Base-by-base conservation (phyloP, 2,113 vertebrate species). In the Oophaga pumilio region DNA sequence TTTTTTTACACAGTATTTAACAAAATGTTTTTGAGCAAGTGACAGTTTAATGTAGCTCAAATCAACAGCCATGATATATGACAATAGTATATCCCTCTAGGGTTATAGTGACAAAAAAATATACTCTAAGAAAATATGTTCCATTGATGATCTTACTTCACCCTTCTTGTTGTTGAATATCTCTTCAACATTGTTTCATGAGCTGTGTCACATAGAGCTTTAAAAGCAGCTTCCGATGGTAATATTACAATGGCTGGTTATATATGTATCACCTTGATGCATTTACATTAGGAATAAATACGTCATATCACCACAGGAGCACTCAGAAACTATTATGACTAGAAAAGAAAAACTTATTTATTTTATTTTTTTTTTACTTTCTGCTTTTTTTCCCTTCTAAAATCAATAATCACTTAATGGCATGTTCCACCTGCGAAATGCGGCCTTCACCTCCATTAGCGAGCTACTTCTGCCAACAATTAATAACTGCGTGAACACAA, bases 391-490 rank as follows among this genome's bases (percentile, higher is more conserved):
- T 69, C 43, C 64, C n/a, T 64, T 86, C 60, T 86, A 86, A 86
- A 79, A 86, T 86, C 85, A 86, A 86, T 86, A 86, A 78, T 86
- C 74, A 66, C 85, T 86, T 86, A 86, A 86, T 86, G 85, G 76
- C 76, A 53, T 86, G 85, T 86, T 79, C 85, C 85, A 86, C 85
- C 85, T 86, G 85, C 76, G 62, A 86, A 79, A 69, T 18, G 76
- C 50, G 60, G 85, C 85, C 85, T 86, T 78, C 85, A 86, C 85
- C 85, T 86, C 85, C 85, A 86, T 86, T 86, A 86, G 85, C 76
- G 62, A 86, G 76, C 57, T 68, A 66, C 74, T 86, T 86, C 76
- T 86, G 85, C 85, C 85, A 86, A 77, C 85, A 86, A 86, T 86
- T 78, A 86, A 86, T 86, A 86, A 79, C 62, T 79, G 85, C 76